phyloP scores from a whole-genome alignment of 2,888 invertebrate species.

The Dyspetes luteomarginatus region DNA sequence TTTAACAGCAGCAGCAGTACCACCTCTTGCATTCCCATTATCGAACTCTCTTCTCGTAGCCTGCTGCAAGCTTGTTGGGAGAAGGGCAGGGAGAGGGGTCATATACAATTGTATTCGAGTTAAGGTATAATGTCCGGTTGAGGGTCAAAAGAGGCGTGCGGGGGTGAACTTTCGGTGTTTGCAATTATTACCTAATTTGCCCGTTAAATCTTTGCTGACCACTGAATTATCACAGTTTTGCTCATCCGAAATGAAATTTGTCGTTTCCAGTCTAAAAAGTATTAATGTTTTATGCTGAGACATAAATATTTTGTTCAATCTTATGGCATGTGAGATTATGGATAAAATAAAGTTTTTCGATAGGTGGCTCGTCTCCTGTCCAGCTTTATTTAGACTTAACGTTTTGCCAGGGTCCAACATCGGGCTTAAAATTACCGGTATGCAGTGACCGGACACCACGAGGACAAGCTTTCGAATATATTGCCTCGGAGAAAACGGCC shows the following conservation, averaged over 20 bases:
- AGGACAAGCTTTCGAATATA: conserved; percentile 61
- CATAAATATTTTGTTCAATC: neutral
- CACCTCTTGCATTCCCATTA: conserved; percentile 82
- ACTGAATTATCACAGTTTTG: conserved; percentile 74
- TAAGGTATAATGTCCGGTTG: conserved; percentile 76
- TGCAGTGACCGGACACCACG: conserved; percentile 60
- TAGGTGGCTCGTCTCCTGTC: too few relatives aligned
- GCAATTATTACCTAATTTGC: conserved; percentile 82
- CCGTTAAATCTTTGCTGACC: conserved; percentile 80
- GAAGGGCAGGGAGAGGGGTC: too few relatives aligned
- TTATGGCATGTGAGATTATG: too few relatives aligned
- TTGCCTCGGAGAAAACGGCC: conserved; percentile 57
- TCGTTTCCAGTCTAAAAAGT: neutral
- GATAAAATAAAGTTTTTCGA: too few relatives aligned
- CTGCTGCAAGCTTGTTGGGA: conserved; percentile 14
- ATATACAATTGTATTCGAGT: conserved; percentile 82
- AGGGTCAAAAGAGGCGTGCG: conserved; percentile 54
- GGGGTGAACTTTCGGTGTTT: conserved; percentile 58
- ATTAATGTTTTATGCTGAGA: neutral
- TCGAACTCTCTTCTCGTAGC: conserved; percentile 77
- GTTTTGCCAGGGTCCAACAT: conserved; percentile 22
- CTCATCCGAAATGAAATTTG: conserved; percentile 1
- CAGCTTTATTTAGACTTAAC: conserved; percentile 11
- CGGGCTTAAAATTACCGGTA: conserved; percentile 11
- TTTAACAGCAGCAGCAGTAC: conserved; percentile 52